These are phyloP conservation scores for Diplazon laetatorius DNA, from an alignment of 2,888 invertebrate genomes.

Conservation along the genomic window DNA sequence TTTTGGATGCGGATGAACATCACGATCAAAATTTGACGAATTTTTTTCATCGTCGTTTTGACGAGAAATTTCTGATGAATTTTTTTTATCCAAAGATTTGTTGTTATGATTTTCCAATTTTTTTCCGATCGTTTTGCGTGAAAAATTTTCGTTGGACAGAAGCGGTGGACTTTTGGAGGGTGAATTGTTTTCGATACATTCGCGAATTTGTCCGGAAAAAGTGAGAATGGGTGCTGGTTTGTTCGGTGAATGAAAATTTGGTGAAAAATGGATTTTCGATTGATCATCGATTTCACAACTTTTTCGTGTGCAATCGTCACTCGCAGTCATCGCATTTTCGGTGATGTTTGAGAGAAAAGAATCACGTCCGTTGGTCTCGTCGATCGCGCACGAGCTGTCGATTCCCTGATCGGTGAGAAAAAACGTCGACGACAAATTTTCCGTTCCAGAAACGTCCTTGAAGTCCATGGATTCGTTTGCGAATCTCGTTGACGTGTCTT, in stretches of 20 bases:
- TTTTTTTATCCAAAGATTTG: too few species aligned
- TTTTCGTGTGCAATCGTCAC: conserved; percentile 33
- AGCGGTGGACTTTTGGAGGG: conserved; percentile 54
- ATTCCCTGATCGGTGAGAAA: background rate
- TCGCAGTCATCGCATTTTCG: conserved; percentile 41
- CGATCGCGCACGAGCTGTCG: background rate
- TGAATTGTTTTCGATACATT: conserved; percentile 26
- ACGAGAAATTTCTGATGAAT: conserved; percentile 59
- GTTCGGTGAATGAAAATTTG: too few species aligned
- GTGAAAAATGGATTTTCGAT: too few species aligned
- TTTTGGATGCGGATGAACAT: conserved; percentile 72
- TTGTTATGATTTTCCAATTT: conserved; percentile 75
- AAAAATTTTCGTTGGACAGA: conserved; percentile 65
- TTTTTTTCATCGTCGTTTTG: conserved; percentile 36
- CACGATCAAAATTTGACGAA: conserved; percentile 35
- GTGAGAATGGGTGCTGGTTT: conserved; percentile 60
- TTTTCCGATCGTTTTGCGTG: too few species aligned
- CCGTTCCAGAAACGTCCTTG: conserved; percentile 1
- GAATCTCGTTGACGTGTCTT: conserved; percentile 63
- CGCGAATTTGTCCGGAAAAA: conserved; percentile 62
- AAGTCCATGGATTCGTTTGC: conserved; percentile 65
- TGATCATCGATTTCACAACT: conserved; percentile 16
- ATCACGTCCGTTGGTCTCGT: conserved; percentile 1
- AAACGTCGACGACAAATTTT: conserved; percentile 16
- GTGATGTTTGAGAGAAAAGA: conserved; percentile 38